A percentile compares a stretch with the other conserved stretches of the same genome.
Conservation (phyloP, 2,888 invertebrate species). For the Pocota personata region DNA sequence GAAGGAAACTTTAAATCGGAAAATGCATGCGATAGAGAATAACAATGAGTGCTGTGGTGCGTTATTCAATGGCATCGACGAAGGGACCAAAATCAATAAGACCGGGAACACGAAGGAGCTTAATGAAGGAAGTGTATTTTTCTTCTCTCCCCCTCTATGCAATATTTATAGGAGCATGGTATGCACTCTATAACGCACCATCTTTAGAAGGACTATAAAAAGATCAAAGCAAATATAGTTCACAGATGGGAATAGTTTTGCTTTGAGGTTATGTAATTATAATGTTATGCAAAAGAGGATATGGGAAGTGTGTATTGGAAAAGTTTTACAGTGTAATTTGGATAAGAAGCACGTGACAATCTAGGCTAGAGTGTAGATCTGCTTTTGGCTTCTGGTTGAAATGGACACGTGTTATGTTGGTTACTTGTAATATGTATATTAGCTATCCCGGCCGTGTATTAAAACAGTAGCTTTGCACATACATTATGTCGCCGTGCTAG, state of each 20-base stretch:
- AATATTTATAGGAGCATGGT: neutral
- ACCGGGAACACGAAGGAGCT: conserved; percentile 20
- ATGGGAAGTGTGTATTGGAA: neutral
- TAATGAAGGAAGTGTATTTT: conserved; percentile 41
- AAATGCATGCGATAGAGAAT: conserved; percentile 2
- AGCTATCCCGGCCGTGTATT: too few relatives aligned
- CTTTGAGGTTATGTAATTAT: conserved; percentile 37
- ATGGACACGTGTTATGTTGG: too few relatives aligned
- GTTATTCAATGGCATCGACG: conserved; percentile 15
- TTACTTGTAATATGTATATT: too few relatives aligned
- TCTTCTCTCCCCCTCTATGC: neutral
- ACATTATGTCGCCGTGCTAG: too few relatives aligned
- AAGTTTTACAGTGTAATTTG: neutral
- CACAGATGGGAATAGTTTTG: conserved; percentile 33
- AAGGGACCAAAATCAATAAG: conserved; percentile 30
- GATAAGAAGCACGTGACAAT: neutral
- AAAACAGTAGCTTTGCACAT: too few relatives aligned
- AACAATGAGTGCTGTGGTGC: conserved; percentile 8
- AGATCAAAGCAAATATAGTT: conserved; percentile 18
- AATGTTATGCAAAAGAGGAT: conserved; percentile 1
- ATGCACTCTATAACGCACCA: conserved; percentile 11
- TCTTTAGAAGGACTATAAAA: conserved; percentile 16
- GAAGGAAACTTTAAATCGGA: conserved; percentile 23
- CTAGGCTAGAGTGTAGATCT: neutral
- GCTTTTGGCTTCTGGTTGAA: neutral